Percentiles rank a stretch among this genome's conserved stretches.
Evolutionary conservation across 2,888 invertebrate genomes (phyloP).

Genomic region (Tetanocera ferruginea): DNA sequence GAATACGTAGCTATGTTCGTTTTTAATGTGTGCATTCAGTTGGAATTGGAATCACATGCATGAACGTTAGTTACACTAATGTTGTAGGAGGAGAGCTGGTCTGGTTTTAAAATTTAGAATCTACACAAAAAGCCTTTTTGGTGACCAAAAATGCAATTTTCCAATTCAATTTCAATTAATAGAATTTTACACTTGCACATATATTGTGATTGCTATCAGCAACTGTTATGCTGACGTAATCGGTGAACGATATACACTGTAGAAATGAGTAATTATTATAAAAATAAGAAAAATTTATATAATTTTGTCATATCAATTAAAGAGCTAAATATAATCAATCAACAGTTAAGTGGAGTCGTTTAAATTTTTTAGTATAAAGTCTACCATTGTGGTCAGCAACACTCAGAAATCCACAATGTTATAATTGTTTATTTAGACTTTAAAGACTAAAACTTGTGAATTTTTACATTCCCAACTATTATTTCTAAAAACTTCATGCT

Average conservation of each 20-base stretch:
- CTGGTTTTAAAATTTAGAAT: neutral
- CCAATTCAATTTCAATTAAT: slow-evolving; percentile 67
- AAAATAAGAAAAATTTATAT: too few species aligned
- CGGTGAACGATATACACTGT: neutral
- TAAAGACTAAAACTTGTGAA: too few species aligned
- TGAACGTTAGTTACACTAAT: neutral
- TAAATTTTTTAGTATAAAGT: too few species aligned
- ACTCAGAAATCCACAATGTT: too few species aligned
- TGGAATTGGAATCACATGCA: slow-evolving; percentile 14
- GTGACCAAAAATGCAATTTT: slow-evolving; percentile 51
- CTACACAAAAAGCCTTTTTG: slow-evolving; percentile 22
- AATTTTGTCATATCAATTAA: too few species aligned
- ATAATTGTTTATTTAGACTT: too few species aligned
- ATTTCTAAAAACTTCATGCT: too few species aligned
- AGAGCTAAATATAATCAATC: too few species aligned
- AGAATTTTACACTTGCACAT: slow-evolving; percentile 43
- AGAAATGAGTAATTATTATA: neutral
- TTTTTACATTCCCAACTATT: too few species aligned
- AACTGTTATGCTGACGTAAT: neutral
- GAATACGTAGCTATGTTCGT: slow-evolving; percentile 12
- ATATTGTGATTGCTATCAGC: neutral
- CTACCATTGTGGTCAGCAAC: too few species aligned
- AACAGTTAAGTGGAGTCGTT: too few species aligned
- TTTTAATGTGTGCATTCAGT: slow-evolving; percentile 28
- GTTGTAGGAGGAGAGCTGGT: neutral